Percentiles rank a stretch among this genome's conserved stretches.
Conservation (phyloP, 2,888 invertebrate genomes). For the Apoda limacodes region DNA sequence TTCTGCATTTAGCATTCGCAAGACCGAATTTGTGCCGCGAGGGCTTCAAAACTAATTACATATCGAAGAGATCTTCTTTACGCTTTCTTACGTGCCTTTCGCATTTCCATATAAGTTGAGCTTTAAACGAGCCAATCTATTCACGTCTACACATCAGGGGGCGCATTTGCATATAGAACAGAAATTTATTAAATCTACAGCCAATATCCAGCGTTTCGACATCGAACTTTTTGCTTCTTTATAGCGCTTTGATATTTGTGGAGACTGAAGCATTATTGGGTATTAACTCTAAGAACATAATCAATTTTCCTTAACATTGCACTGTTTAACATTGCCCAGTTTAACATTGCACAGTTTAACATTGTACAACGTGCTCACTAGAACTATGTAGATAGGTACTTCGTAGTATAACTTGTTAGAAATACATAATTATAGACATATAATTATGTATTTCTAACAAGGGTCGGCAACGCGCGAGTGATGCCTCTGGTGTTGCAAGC, state of each 20-base stretch:
- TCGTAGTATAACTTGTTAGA: no score
- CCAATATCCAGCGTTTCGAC: slow-evolving; percentile 65
- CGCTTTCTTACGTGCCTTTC: slow-evolving; percentile 69
- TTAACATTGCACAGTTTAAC: no score
- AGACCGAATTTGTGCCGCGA: slow-evolving; percentile 49
- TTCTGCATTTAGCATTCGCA: slow-evolving; percentile 39
- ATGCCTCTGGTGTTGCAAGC: no score
- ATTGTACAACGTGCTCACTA: no score
- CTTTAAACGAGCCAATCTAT: slow-evolving; percentile 70
- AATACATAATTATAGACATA: no score
- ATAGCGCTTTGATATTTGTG: slow-evolving; percentile 45
- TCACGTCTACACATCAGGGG: slow-evolving; percentile 71
- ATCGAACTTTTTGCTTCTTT: slow-evolving; percentile 60
- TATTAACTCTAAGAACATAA: no score
- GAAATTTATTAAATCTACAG: slow-evolving; percentile 71
- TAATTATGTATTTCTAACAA: no score
- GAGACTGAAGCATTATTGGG: slow-evolving; percentile 33
- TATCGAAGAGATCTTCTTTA: slow-evolving; percentile 64
- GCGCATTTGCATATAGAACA: slow-evolving; percentile 70
- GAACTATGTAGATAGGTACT: no score
- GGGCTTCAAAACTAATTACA: slow-evolving; percentile 66
- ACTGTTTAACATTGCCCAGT: no score
- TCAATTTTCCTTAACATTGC: no score
- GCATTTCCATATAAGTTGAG: slow-evolving; percentile 70
- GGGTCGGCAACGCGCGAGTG: no score